Base-by-base conservation (phyloP, 1,140 invertebrate species). In the Tetraneura akinire region DNA sequence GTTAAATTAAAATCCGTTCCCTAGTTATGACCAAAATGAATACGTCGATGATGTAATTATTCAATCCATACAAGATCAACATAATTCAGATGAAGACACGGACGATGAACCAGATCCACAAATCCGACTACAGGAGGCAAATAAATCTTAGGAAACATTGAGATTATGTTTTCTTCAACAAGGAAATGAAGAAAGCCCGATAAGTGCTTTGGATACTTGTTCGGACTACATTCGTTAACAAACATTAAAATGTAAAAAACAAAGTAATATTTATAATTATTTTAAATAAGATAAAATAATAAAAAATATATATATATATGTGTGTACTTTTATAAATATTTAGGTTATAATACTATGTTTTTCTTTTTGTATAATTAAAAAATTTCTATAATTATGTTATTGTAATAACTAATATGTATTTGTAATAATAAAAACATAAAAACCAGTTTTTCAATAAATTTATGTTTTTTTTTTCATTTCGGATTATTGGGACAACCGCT, bases 221-320 rank as follows among this genome's bases (percentile, higher is more conserved):
- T 51, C 49, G 18, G 1, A 18, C 49, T 51, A 51, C 49, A 51
- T 51, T 51, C 49, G 49, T 51, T 16, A 51, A 51, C 16, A 51
- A 51, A 18, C 49, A 51, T n/a, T 51, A 51, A 18, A n/a, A 51
- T 3, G 18, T 51, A 51, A 51, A n/a, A 51, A 51, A 51, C 49
- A 51, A 51, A 51, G 49, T 51, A 51, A 51, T 51, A 51, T 51
- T 51, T 16, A 18, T 51, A 51, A 51, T 51, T 51, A n/a, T 51
- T 51, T 51, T 51, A 13, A 51, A 51, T 51, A 51, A 51, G 49
- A 51, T 51, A n/a, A 51, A 51, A 51, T 51, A n/a, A 51, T 51
- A 51, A 51, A 1, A 51, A 51, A n/a, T n/a, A n/a, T n/a, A n/a
- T n/a, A n/a, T n/a, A n/a, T n/a, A n/a, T n/a, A n/a, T n/a, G n/a